phyloP scores from a whole-genome alignment of 35 echinoderm and acorn worm species.

The Patiria miniata region DNA sequence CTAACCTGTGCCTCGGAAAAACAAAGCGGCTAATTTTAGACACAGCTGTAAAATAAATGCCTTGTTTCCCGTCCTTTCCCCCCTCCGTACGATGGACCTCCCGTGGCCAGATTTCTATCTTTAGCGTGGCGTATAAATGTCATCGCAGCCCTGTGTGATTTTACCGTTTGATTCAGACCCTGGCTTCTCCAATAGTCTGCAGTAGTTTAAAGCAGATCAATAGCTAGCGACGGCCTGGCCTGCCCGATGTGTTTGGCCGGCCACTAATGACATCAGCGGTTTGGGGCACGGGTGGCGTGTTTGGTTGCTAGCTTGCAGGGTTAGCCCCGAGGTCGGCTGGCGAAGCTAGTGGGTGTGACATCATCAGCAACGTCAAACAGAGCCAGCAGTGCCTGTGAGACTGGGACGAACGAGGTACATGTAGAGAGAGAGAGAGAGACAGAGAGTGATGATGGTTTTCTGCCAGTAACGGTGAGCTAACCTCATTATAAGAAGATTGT shows the following conservation, averaged over 20 bases:
- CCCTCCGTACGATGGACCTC: background rate
- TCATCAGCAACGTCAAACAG: constrained; percentile 17
- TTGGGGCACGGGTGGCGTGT: constrained; percentile 5
- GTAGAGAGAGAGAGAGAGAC: too few species aligned
- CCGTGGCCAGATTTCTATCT: background rate
- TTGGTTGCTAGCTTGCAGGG: constrained; percentile 30
- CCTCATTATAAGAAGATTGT: too few species aligned
- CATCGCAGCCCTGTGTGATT: background rate
- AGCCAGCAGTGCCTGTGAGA: background rate
- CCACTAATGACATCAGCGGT: constrained; percentile 1
- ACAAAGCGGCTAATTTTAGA: constrained; percentile 18
- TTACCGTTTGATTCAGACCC: background rate
- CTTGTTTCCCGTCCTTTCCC: background rate
- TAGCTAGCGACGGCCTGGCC: background rate
- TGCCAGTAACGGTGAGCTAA: background rate
- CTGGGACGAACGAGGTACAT: too few species aligned
- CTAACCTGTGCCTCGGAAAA: background rate
- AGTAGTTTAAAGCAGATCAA: background rate
- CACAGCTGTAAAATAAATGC: background rate
- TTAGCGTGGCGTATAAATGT: background rate
- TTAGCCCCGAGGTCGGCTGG: background rate
- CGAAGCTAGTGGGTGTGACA: constrained; percentile 1
- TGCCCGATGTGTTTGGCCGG: background rate
- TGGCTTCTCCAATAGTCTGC: constrained; percentile 3
- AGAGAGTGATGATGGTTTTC: background rate